These are phyloP conservation scores for Oncorhynchus kisutch DNA, from an alignment of 2,113 vertebrate genomes.

Conservation along the genomic window DNA sequence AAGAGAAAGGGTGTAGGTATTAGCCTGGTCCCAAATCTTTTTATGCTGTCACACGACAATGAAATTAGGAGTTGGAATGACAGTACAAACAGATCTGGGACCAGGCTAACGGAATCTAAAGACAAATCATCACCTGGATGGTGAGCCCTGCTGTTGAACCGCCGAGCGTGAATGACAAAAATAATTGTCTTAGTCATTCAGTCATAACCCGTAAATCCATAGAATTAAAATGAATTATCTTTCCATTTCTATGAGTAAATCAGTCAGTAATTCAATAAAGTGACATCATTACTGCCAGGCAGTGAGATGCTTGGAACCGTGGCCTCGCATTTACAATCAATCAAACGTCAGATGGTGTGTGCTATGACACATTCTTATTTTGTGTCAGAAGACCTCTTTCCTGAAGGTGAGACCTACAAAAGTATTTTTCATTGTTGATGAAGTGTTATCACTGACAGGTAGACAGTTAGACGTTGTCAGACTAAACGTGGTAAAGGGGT, in stretches of 20 bases:
- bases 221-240: too few species aligned
- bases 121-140: neutral
- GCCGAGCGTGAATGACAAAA: neutral
- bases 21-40: neutral
- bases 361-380: neutral
- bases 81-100: too few species aligned
- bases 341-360: neutral
- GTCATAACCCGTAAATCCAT: neutral
- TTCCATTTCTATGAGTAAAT: too few species aligned
- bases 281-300: neutral
- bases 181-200: neutral
- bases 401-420: neutral
- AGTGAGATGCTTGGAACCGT: neutral
- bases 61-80: too few species aligned
- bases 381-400: too few species aligned
- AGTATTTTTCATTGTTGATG: neutral
- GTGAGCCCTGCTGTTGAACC: neutral
- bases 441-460: neutral
- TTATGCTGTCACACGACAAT: too few species aligned
- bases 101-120: neutral
- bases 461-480: constrained; percentile 5
- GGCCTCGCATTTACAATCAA: neutral
- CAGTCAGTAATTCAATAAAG: neutral
- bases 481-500: constrained; percentile 19
- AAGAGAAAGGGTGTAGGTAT: neutral